A percentile compares a stretch with the other conserved stretches of the same genome.
These are phyloP conservation scores for Pedetes capensis DNA, from an alignment of 2,113 vertebrate genomes.

Conservation along the genomic window DNA sequence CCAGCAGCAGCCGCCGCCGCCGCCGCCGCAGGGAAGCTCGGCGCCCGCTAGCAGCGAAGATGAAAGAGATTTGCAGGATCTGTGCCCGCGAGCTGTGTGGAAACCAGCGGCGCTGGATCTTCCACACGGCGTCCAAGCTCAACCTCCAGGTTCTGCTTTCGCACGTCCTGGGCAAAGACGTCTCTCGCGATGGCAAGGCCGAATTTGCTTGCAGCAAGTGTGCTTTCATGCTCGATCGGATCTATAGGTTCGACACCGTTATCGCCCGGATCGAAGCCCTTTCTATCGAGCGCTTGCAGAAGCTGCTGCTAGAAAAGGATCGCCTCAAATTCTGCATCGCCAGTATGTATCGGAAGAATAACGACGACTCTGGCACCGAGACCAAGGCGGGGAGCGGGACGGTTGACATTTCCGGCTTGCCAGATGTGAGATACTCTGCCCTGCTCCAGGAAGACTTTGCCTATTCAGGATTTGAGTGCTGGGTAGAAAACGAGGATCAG, in stretches of 20 bases:
- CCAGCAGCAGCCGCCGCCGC: too few relatives aligned
- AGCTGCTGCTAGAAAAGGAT: conserved; percentile 93
- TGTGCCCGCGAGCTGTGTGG: conserved; percentile 96
- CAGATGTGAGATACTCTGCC: conserved; percentile 86
- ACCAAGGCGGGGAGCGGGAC: conserved; percentile 74
- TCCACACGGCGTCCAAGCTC: conserved; percentile 92
- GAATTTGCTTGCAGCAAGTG: conserved; percentile 98
- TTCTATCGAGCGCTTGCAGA: conserved; percentile 94
- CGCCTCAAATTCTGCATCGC: conserved; percentile 92
- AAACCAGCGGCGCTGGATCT: conserved; percentile 98
- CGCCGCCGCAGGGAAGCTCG: neutral
- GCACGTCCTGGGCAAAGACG: conserved; percentile 91
- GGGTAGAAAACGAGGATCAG: conserved; percentile 90
- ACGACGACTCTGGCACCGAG: conserved; percentile 75
- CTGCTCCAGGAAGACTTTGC: conserved; percentile 93
- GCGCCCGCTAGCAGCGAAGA: conserved; percentile 55
- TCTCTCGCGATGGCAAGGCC: conserved; percentile 91
- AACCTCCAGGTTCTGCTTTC: conserved; percentile 96
- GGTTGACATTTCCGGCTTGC: conserved; percentile 85
- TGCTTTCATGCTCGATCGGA: conserved; percentile 96
- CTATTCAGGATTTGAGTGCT: conserved; percentile 92
- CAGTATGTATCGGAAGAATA: conserved; percentile 90
- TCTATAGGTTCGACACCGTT: conserved; percentile 97
- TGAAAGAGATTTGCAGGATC: conserved; percentile 94
- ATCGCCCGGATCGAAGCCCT: conserved; percentile 96